These are phyloP conservation scores for Nebria salina DNA, from an alignment of 2,888 invertebrate species.

Conservation along the genomic window DNA sequence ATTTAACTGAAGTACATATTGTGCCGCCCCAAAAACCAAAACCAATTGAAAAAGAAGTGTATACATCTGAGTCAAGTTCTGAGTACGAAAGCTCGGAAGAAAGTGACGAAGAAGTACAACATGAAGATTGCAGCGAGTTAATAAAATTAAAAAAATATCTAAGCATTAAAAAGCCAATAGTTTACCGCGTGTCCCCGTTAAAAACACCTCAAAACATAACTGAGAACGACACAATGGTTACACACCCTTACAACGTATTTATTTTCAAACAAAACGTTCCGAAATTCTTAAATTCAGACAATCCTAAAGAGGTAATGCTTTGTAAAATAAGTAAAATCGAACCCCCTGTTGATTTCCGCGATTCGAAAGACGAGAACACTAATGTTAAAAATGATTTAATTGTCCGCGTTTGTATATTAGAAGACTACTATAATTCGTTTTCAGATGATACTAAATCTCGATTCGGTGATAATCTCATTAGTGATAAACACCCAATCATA, in stretches of 20 bases:
- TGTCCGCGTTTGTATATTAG: constrained; percentile 47
- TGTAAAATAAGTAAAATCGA: constrained; percentile 55
- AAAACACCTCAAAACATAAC: constrained; percentile 51
- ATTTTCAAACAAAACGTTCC: constrained; percentile 55
- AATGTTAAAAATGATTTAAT: constrained; percentile 39
- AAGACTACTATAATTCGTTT: constrained; percentile 41
- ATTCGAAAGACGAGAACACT: constrained; percentile 35
- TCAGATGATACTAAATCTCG: constrained; percentile 34
- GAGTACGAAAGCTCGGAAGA: neutral
- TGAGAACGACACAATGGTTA: constrained; percentile 44
- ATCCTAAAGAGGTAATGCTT: constrained; percentile 47
- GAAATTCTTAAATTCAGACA: constrained; percentile 34
- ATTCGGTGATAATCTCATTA: constrained; percentile 30
- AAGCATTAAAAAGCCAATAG: constrained; percentile 33
- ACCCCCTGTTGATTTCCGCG: constrained; percentile 38
- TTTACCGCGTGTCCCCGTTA: constrained; percentile 43
- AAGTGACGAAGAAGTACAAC: constrained; percentile 25
- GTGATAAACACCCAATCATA: constrained; percentile 36
- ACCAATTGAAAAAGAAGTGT: constrained; percentile 24
- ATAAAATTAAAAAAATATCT: constrained; percentile 39
- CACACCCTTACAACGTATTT: constrained; percentile 61
- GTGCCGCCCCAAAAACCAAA: constrained; percentile 25
- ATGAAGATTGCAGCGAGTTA: constrained; percentile 35
- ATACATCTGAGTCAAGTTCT: neutral
- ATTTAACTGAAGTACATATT: constrained; percentile 66